These are phyloP conservation scores for Octonoba sinensis DNA, from an alignment of 2,888 invertebrate species.

Conservation along the genomic window DNA sequence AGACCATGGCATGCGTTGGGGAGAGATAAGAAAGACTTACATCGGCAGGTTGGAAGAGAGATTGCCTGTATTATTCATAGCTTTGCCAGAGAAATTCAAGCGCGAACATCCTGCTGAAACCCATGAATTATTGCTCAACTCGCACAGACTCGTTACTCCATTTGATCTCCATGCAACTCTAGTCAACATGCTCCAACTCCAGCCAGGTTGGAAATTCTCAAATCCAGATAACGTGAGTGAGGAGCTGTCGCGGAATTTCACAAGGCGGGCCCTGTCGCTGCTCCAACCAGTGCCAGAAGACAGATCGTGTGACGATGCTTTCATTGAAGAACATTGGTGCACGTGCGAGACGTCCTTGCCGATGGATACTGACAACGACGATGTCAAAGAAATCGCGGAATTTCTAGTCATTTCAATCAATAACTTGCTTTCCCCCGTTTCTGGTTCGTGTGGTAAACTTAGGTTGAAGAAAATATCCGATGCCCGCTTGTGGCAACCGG, in stretches of 20 bases:
- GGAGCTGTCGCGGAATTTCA: constrained; percentile 32
- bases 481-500: constrained; percentile 32
- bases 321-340: constrained; percentile 71
- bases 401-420: constrained; percentile 42
- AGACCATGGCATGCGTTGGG: constrained; percentile 72
- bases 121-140: constrained; percentile 78
- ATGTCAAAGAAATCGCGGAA: constrained; percentile 37
- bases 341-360: constrained; percentile 67
- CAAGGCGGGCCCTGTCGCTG: constrained; percentile 67
- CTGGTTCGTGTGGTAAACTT: constrained; percentile 30
- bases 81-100: constrained; percentile 81
- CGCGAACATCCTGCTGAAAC: constrained; percentile 77
- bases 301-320: constrained; percentile 70
- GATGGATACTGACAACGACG: constrained; percentile 2
- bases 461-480: constrained; percentile 15
- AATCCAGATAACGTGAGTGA: constrained; percentile 28
- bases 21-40: constrained; percentile 69
- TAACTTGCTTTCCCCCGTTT: constrained; percentile 9
- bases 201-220: constrained; percentile 16
- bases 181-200: constrained; percentile 67
- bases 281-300: constrained; percentile 69
- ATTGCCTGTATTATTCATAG: constrained; percentile 70
- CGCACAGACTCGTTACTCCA: constrained; percentile 70
- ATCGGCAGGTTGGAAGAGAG: constrained; percentile 71
- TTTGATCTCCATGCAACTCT: constrained; percentile 72